phyloP scores from a whole-genome alignment of 1,140 invertebrate genomes.

The Drosophila pachea region DNA sequence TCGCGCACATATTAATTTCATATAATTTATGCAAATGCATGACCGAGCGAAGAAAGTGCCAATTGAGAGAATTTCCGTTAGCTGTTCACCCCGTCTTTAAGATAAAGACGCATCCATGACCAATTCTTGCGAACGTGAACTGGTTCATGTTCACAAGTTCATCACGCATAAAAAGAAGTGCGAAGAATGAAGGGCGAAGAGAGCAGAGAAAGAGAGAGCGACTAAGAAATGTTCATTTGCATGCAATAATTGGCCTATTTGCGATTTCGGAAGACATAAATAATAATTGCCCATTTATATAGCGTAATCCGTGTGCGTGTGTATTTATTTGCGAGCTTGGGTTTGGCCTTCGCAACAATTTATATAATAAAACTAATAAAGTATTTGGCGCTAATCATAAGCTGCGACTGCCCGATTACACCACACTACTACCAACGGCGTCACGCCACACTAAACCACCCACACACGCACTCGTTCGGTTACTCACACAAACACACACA shows the following conservation, averaged over 20 bases:
- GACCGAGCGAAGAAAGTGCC: conserved; percentile 3
- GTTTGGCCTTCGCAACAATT: conserved; percentile 43
- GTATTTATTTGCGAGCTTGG: conserved; percentile 43
- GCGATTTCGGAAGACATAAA: conserved; percentile 17
- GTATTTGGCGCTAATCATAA: conserved; percentile 40
- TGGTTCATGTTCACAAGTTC: conserved; percentile 10
- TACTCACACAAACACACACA: not conserved
- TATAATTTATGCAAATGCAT: conserved; percentile 41
- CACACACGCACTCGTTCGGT: not conserved
- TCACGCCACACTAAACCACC: conserved; percentile 13
- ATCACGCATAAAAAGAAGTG: not conserved
- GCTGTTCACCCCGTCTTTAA: not conserved
- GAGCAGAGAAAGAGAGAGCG: conserved; percentile 5
- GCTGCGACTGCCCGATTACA: conserved; percentile 6
- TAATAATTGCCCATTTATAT: not conserved
- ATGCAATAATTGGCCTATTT: conserved; percentile 41
- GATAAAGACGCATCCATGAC: conserved; percentile 7
- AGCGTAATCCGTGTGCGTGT: not conserved
- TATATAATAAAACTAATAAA: conserved; percentile 51
- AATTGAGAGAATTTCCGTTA: conserved; percentile 16
- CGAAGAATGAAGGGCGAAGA: not conserved
- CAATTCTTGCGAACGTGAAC: conserved; percentile 18
- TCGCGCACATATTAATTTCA: conserved; percentile 44
- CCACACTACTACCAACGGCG: not conserved
- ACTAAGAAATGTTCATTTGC: conserved; percentile 18